These are phyloP conservation scores for Apocheima hispidaria DNA, from an alignment of 2,888 invertebrate species.

Conservation along the genomic window DNA sequence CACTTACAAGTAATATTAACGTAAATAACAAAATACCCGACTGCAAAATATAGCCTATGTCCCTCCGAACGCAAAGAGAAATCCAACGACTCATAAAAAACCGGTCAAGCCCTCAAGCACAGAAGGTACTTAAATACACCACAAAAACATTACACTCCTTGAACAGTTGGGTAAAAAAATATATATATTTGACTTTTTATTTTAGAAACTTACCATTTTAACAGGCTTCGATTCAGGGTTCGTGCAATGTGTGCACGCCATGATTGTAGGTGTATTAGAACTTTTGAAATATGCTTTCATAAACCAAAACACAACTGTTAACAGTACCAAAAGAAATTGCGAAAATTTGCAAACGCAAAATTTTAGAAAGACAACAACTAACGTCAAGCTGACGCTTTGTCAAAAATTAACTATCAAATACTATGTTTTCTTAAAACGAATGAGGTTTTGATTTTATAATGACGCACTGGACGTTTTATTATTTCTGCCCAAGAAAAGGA, in stretches of 20 bases:
- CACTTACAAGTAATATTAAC: no score
- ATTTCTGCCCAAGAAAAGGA: conserved; percentile 28
- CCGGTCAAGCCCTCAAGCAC: no score
- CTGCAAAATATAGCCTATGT: no score
- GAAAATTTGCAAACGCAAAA: conserved; percentile 30
- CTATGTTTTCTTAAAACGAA: conserved; percentile 37
- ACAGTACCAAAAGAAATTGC: conserved; percentile 13
- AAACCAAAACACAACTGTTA: neutral
- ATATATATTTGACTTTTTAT: neutral
- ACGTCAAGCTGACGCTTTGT: conserved; percentile 38
- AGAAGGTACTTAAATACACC: no score
- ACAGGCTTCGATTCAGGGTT: conserved; percentile 59
- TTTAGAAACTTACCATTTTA: conserved; percentile 65
- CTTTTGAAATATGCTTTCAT: conserved; percentile 1
- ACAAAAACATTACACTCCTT: no score
- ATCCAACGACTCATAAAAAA: no score
- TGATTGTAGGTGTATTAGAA: conserved; percentile 41
- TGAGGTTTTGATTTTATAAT: conserved; percentile 35
- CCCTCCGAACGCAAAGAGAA: no score
- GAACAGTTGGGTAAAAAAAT: no score
- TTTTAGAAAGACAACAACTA: conserved; percentile 23
- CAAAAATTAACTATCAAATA: conserved; percentile 27
- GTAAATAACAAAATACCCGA: no score
- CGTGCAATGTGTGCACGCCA: conserved; percentile 71
- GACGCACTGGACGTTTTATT: conserved; percentile 24